Evolutionary conservation across 2,888 invertebrate genomes (phyloP).

Genomic region (Drymonia ruficornis): DNA sequence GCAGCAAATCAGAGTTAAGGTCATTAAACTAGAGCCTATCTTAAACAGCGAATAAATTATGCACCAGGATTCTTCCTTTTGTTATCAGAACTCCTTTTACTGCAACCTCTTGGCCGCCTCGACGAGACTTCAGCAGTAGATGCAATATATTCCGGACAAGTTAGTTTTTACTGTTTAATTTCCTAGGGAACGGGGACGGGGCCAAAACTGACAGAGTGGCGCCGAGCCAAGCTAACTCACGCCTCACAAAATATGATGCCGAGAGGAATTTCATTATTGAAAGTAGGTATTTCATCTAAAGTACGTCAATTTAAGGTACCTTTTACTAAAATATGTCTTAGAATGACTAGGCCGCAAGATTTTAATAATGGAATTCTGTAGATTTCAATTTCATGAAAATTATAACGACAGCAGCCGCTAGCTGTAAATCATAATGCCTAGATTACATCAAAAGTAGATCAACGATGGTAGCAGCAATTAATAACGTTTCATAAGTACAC

Average conservation of each 20-base stretch:
- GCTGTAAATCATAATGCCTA: background rate
- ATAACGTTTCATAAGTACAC: background rate
- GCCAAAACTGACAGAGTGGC: constrained; percentile 66
- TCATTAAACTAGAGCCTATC: background rate
- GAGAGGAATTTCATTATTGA: constrained; percentile 73
- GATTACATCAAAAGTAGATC: background rate
- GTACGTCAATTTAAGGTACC: constrained; percentile 22
- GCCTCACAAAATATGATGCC: constrained; percentile 54
- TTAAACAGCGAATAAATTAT: background rate
- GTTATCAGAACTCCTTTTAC: constrained; percentile 17
- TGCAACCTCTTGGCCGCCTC: constrained; percentile 20
- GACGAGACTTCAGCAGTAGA: constrained; percentile 22
- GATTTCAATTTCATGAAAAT: background rate
- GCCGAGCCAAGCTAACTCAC: constrained; percentile 63
- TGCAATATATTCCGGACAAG: constrained; percentile 36
- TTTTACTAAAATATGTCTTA: background rate
- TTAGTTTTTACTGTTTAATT: constrained; percentile 47
- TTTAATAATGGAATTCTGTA: background rate
- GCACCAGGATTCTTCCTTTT: constrained; percentile 12
- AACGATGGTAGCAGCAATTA: background rate
- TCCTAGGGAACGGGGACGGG: constrained; percentile 39
- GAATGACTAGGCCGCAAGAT: no score
- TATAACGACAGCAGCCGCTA: background rate
- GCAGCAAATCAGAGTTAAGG: constrained; percentile 3
- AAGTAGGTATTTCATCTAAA: constrained; percentile 63